These are phyloP conservation scores for Corvus hawaiiensis DNA, from an alignment of 2,113 vertebrate species.

Conservation along the genomic window DNA sequence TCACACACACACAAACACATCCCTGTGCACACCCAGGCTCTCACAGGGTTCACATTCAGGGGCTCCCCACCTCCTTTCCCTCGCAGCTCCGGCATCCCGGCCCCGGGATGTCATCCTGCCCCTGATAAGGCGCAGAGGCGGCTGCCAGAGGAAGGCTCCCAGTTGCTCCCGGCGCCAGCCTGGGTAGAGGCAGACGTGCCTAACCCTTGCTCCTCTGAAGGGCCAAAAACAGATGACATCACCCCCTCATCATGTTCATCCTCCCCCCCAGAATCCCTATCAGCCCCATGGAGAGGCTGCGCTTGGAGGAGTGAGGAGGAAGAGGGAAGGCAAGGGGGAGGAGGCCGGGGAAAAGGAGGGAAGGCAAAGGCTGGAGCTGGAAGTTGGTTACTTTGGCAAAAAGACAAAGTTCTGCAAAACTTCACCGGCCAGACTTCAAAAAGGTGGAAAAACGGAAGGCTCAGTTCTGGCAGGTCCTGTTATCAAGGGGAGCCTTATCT, in stretches of 20 bases:
- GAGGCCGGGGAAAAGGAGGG: neutral
- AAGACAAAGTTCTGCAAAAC: slow-evolving; percentile 51
- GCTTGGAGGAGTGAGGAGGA: neutral
- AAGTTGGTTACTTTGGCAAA: slow-evolving; percentile 69
- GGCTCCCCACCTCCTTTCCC: neutral
- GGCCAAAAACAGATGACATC: slow-evolving; percentile 60
- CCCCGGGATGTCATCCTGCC: slow-evolving; percentile 26
- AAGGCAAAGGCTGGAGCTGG: slow-evolving; percentile 3
- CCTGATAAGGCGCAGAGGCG: slow-evolving; percentile 38
- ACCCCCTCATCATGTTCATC: neutral
- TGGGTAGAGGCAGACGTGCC: slow-evolving; percentile 26
- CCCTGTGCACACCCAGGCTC: neutral
- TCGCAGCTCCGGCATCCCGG: neutral
- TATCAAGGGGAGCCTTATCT: slow-evolving; percentile 46
- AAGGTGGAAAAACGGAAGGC: slow-evolving; percentile 35
- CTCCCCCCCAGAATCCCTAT: neutral
- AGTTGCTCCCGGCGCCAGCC: slow-evolving; percentile 55
- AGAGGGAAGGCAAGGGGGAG: neutral
- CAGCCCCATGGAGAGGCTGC: neutral
- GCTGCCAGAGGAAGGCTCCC: slow-evolving; percentile 37
- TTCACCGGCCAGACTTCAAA: slow-evolving; percentile 62
- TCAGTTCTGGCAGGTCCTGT: slow-evolving; percentile 16
- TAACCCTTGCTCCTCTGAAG: neutral
- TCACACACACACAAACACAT: neutral
- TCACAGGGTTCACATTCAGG: neutral